Evolutionary conservation across 2,113 vertebrate genomes (phyloP), one percentile per base, ranked within the genome.

Genomic region (Corvus moneduloides): DNA sequence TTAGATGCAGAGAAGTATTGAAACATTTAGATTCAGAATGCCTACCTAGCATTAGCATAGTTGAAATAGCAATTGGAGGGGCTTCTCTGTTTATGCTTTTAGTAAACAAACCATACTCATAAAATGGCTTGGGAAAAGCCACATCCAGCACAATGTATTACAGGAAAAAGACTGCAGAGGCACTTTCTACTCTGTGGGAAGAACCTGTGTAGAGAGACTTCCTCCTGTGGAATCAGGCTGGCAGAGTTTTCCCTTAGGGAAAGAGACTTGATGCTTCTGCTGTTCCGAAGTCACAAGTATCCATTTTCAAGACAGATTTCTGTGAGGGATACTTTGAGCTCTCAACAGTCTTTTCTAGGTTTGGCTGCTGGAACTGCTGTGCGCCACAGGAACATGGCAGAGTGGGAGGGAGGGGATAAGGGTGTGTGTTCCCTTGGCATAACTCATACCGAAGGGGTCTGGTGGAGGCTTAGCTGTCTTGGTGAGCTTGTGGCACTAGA

Each of bases 1-100:
- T 85, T 49, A 89, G 71, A 77, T 95, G 71, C 85, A 88, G 91
- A 49, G 43, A 83, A 84, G 20, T 58, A 68, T 64, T 26, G 75
- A 93, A 92, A 75, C 80, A 93, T 94, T 94, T 67, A 30, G 32
- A 95, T 94, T 64, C 89, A 89, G 90, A 80, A 75, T 89, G 56
- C 39, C 77, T 72, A 37, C 64, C 63, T 58, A 77, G 43, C 63
- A 54, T 84, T 84, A 96, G 54, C 43, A 24, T 58, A 69, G 64
- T 67, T 84, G 80, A 89, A 89, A 75, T 35, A 94, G 30, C 92
- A 94, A 93, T 71, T 91, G 62, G 69, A 92, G 44, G 24, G 72
- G 68, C 52, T 75, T 89, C 69, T 89, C 66, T 84, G 61, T 77
- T 88, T 84, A 67, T 77, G 67, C 59, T 84, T 80, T 87, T 67